phyloP scores from a whole-genome alignment of 1,140 invertebrate genomes.

The Nasonia vitripennis region DNA sequence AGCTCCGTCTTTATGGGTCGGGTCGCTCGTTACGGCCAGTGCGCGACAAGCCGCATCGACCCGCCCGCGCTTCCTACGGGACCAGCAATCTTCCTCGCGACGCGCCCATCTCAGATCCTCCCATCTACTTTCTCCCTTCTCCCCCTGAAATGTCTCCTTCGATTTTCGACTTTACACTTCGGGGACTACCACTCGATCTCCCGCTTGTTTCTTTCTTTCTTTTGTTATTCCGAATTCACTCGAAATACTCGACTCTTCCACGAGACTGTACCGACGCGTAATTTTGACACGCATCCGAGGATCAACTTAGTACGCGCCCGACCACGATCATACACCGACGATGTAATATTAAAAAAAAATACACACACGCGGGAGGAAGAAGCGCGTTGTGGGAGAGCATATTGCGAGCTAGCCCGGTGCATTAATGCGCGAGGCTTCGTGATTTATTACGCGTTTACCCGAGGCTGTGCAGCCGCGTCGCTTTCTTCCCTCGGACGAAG shows the following conservation, averaged over 20 bases:
- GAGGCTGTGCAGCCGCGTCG: not conserved
- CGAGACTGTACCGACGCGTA: too few species aligned
- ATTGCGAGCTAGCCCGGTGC: not conserved
- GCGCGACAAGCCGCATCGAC: conserved; percentile 52
- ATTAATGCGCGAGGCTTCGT: conserved; percentile 38
- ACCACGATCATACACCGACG: not conserved
- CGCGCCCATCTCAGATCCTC: conserved; percentile 8
- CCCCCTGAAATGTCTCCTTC: not conserved
- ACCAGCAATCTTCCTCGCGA: conserved; percentile 49
- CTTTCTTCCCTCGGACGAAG: not conserved
- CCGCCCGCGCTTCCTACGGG: conserved; percentile 44
- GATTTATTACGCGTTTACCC: conserved; percentile 42
- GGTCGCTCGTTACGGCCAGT: conserved; percentile 56
- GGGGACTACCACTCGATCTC: not conserved
- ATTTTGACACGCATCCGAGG: too few species aligned
- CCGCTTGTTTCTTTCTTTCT: not conserved
- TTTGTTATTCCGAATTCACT: not conserved
- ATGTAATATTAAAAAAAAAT: not conserved
- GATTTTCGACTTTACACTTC: conserved; percentile 17
- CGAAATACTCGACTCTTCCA: not conserved
- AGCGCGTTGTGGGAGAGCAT: conserved; percentile 8
- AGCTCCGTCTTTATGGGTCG: conserved; percentile 47
- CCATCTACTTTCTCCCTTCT: conserved; percentile 11
- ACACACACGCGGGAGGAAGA: not conserved
- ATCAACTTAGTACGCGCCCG: too few species aligned